phyloP scores from a whole-genome alignment of 2,113 vertebrate species.

The Circaetus cinerascens region DNA sequence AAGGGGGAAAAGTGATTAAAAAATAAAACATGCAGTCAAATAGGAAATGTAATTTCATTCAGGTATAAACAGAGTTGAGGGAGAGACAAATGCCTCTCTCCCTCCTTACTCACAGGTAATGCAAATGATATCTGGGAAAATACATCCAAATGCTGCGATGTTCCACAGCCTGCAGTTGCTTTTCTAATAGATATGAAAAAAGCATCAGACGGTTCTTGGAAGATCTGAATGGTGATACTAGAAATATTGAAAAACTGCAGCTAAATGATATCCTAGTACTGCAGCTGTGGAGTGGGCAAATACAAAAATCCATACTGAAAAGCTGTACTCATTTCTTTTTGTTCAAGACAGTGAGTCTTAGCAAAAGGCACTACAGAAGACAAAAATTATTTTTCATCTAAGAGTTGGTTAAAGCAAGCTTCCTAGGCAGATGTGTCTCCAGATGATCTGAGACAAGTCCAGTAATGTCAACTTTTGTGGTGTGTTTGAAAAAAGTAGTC shows the following conservation, averaged over 20 bases:
- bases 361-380: neutral
- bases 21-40: neutral
- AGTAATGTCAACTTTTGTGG: neutral
- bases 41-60: neutral
- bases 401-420: neutral
- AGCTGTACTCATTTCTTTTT: neutral
- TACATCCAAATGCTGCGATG: accelerated
- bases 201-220: neutral
- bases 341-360: neutral
- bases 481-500: neutral
- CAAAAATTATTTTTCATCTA: neutral
- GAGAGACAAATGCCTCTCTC: neutral
- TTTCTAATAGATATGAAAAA: neutral
- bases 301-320: neutral
- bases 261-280: neutral
- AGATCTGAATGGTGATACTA: neutral
- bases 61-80: neutral
- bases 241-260: neutral
- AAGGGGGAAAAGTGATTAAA: neutral
- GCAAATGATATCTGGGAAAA: neutral
- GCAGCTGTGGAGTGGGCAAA: neutral
- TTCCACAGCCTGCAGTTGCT: neutral
- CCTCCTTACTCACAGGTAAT: neutral
- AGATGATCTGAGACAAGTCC: neutral
- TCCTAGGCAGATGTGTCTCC: neutral